Evolutionary conservation across 2,797 vertebrate genomes (phyloP).

Genomic region (Sebastes miniatus): DNA sequence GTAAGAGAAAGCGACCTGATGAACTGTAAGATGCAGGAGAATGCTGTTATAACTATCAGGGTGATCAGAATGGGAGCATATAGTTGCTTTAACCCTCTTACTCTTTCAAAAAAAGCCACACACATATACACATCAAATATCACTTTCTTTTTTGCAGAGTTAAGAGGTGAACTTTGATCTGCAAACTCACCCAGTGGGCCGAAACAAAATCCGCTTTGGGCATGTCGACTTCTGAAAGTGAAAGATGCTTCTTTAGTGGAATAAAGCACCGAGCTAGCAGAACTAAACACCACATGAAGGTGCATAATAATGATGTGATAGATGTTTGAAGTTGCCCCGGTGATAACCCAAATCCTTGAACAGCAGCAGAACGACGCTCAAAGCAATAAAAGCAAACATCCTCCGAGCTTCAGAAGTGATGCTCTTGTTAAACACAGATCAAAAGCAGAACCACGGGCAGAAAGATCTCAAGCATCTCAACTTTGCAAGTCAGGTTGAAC

Average conservation of each 20-base stretch:
- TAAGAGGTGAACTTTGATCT: no score
- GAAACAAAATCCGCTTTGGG: background rate
- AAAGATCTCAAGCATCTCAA: background rate
- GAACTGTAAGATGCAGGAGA: background rate
- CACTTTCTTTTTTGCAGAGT: background rate
- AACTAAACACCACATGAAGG: background rate
- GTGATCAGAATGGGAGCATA: background rate
- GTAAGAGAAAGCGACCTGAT: background rate
- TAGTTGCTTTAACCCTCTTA: no score
- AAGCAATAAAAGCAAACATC: background rate
- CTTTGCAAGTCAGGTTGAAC: background rate
- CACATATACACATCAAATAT: background rate
- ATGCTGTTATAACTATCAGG: background rate
- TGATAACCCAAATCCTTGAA: background rate
- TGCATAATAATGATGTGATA: background rate
- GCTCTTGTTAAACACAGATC: slow-evolving; percentile 6
- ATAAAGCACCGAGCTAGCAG: background rate
- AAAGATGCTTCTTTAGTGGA: background rate
- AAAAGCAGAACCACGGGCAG: background rate
- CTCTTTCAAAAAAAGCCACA: background rate
- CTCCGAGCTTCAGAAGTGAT: background rate
- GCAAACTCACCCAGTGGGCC: background rate
- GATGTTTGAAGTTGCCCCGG: background rate
- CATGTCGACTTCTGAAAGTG: background rate
- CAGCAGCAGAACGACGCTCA: background rate